Conservation (phyloP, 2,113 vertebrate genomes). For the Geothlypis trichas region DNA sequence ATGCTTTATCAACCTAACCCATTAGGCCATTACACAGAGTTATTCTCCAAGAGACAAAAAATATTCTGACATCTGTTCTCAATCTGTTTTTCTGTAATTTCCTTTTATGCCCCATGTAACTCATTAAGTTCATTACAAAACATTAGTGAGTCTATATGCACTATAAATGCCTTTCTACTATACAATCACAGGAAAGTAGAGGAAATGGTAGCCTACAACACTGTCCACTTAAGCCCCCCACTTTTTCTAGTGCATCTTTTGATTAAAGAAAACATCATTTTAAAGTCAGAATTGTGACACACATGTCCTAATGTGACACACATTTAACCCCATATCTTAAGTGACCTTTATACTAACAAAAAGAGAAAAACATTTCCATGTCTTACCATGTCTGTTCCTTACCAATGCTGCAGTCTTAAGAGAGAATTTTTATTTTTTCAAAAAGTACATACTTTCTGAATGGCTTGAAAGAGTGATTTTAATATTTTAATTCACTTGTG, state of each 20-base stretch:
- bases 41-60: slow-evolving; percentile 10
- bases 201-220: background rate
- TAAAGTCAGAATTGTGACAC: background rate
- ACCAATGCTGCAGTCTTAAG: background rate
- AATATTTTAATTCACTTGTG: background rate
- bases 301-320: background rate
- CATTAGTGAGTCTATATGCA: background rate
- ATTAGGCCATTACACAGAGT: background rate
- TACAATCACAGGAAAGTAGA: background rate
- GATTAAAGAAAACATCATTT: background rate
- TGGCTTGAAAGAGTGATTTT: background rate
- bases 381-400: background rate
- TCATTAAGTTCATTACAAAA: slow-evolving; percentile 21
- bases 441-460: background rate
- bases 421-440: background rate
- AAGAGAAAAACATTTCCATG: background rate
- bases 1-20: background rate
- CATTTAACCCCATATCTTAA: background rate
- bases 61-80: slow-evolving; percentile 13
- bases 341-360: background rate
- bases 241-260: background rate
- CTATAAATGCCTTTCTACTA: background rate
- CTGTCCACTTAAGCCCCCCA: background rate
- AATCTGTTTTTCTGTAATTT: background rate
- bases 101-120: slow-evolving; percentile 10